Base-by-base conservation (phyloP, 2,797 vertebrate species). In the Tokudaia tokunoshimensis region DNA sequence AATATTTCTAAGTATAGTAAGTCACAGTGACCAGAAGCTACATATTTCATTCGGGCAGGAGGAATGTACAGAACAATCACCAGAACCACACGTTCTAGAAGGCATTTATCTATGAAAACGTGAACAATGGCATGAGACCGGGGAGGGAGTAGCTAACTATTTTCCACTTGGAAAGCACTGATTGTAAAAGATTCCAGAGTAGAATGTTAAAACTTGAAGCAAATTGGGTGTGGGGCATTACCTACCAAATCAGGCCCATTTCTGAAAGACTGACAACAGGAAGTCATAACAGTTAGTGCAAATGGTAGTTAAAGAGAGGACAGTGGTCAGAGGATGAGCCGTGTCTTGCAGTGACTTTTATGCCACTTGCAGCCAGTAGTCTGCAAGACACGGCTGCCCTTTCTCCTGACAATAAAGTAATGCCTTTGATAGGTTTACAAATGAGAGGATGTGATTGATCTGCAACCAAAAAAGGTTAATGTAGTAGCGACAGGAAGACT, bases 141-240 rank as follows among this genome's bases (percentile, higher is more conserved):
- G 14, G 41, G 1, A 85, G 57, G 61, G 2, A 1, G 12, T 0
- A 26, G 1, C 6, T 59, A 82, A n/a, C 15, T n/a, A 50, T 75
- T 83, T 84, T 92, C 72, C 70, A 41, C 74, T 61, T 63, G 47
- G 19, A 94, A 84, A 82, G 19, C 17, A 75, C 34, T 72, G 65
- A 76, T 12, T 89, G 26, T n/a, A 61, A 93, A 84, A 85, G 5
- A 95, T 47, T 94, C 52, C 59, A 90, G 29, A 47, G 26, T 31
- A 88, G 6, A 75, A 10, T 84, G 70, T 86, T 47, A 47, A 94
- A 85, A 34, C 29, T 37, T 3, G 44, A 44, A 44, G 80, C 10
- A 78, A 41, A 29, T 12, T 44, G 1, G 26, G 75, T 10, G 37
- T 0, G 44, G 7, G 9, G 1, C n/a, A 81, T 34, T n/a, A 55